Percentiles rank a stretch among this genome's conserved stretches.
Conservation (phyloP, 2,113 vertebrate genomes). For the Tiliqua scincoides region DNA sequence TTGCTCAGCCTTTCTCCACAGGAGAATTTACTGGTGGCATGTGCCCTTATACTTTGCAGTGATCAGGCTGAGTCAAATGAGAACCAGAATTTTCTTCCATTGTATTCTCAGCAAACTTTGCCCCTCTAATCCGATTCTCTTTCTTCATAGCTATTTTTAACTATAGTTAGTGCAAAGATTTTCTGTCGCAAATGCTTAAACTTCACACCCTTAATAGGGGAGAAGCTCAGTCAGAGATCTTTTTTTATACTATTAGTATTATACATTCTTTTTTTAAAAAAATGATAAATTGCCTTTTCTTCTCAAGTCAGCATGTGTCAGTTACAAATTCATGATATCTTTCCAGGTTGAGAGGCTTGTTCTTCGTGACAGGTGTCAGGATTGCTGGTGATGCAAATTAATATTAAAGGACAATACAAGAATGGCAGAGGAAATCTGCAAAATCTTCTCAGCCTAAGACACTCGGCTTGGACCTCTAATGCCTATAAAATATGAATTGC, state of each 20-base stretch:
- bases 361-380: slow-evolving; percentile 64
- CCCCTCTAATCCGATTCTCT: slow-evolving; percentile 31
- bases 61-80: slow-evolving; percentile 22
- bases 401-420: slow-evolving; percentile 59
- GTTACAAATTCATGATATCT: slow-evolving; percentile 41
- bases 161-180: slow-evolving; percentile 43
- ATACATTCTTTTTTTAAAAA: slow-evolving; percentile 39
- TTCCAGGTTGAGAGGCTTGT: slow-evolving; percentile 57
- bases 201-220: slow-evolving; percentile 30
- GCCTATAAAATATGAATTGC: slow-evolving; percentile 56
- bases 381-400: slow-evolving; percentile 60
- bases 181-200: slow-evolving; percentile 36
- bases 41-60: background rate
- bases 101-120: slow-evolving; percentile 19
- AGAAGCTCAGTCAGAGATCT: slow-evolving; percentile 28
- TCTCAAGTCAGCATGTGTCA: slow-evolving; percentile 52
- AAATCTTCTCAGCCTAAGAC: slow-evolving; percentile 44
- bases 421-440: slow-evolving; percentile 52
- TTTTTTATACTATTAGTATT: slow-evolving; percentile 33
- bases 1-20: background rate
- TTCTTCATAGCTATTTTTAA: slow-evolving; percentile 43
- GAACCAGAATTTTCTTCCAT: background rate
- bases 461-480: slow-evolving; percentile 44
- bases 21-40: background rate
- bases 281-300: slow-evolving; percentile 51